These are phyloP conservation scores for Chrysocyon brachyurus DNA, from an alignment of 2,797 vertebrate genomes.

Conservation along the genomic window DNA sequence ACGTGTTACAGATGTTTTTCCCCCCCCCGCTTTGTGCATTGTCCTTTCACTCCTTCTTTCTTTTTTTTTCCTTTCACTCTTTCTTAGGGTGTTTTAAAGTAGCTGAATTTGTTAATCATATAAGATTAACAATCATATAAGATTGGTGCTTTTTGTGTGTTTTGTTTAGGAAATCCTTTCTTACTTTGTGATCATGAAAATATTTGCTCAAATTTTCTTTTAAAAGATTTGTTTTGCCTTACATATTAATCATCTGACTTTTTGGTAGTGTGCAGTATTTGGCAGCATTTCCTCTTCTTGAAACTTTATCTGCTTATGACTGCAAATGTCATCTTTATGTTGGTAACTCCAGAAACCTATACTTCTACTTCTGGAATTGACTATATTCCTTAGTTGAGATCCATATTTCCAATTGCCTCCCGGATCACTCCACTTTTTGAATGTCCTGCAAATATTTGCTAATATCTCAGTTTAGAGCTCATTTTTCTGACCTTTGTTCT, in stretches of 20 bases:
- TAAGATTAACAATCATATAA: neutral
- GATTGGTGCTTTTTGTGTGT: constrained; percentile 34
- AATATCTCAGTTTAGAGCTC: neutral
- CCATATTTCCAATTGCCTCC: neutral
- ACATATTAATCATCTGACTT: constrained; percentile 40
- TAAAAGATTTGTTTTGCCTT: constrained; percentile 54
- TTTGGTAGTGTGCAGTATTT: constrained; percentile 45
- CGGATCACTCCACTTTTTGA: neutral
- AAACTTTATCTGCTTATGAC: constrained; percentile 48
- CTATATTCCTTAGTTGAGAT: constrained; percentile 31
- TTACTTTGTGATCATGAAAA: constrained; percentile 46
- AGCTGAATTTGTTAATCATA: constrained; percentile 34
- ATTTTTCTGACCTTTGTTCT: neutral
- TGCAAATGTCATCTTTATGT: constrained; percentile 53
- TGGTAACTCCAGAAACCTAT: constrained; percentile 55
- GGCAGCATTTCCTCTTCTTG: neutral
- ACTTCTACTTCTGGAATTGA: constrained; percentile 50
- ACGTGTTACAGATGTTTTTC: constrained; percentile 7
- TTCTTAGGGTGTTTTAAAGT: neutral
- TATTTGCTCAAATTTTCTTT: constrained; percentile 52
- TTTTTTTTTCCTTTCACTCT: neutral
- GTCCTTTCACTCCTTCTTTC: neutral
- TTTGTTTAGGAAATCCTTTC: constrained; percentile 44
- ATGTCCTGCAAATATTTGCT: constrained; percentile 58
- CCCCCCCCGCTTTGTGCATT: neutral